Conservation (phyloP, 2,888 invertebrate genomes). For the Diplazon laetatorius region DNA sequence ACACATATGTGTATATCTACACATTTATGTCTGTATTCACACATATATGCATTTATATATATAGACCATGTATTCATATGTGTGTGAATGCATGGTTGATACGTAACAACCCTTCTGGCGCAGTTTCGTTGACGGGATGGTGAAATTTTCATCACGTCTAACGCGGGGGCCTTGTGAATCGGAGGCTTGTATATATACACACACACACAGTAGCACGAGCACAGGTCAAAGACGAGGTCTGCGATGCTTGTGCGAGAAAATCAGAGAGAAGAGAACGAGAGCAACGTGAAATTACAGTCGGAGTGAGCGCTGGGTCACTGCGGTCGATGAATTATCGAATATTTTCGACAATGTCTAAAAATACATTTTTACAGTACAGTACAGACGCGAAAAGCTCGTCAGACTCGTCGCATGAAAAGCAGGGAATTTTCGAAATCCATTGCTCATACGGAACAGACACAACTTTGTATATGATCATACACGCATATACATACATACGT, state of each 20-base stretch:
- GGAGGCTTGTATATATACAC: conserved; percentile 1
- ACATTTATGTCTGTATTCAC: too few species aligned
- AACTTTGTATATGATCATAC: neutral
- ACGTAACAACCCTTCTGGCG: neutral
- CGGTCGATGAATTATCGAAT: conserved; percentile 59
- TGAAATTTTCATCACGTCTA: conserved; percentile 44
- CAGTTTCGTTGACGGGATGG: neutral
- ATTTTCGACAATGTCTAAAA: conserved; percentile 58
- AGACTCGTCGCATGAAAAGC: conserved; percentile 16
- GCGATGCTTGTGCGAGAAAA: too few species aligned
- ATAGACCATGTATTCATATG: too few species aligned
- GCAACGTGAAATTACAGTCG: neutral
- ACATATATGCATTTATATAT: too few species aligned
- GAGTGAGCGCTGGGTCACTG: conserved; percentile 52
- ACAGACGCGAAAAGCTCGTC: conserved; percentile 37
- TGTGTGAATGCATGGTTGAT: too few species aligned
- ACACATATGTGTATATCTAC: too few species aligned
- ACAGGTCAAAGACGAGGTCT: neutral
- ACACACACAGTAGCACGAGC: too few species aligned
- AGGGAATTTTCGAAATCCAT: neutral
- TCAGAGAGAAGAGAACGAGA: neutral
- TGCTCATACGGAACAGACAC: neutral
- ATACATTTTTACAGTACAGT: conserved; percentile 47
- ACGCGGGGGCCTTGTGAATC: conserved; percentile 10
- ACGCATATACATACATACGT: too few species aligned